phyloP scores from a whole-genome alignment of 2,888 invertebrate species.

The Drosophila monieri region DNA sequence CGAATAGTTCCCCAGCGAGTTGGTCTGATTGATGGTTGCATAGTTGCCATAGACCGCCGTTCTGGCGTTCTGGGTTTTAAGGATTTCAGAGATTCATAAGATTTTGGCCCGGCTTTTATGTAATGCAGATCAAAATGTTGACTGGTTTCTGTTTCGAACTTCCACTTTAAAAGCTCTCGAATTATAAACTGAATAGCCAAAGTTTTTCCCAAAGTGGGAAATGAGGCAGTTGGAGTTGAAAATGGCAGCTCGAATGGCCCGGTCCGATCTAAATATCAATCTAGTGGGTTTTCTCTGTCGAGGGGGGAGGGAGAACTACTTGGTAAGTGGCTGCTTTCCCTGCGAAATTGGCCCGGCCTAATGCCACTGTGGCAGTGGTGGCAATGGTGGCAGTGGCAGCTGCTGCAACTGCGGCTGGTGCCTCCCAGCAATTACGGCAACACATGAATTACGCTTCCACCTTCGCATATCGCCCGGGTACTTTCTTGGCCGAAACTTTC shows the following conservation, averaged over 20 bases:
- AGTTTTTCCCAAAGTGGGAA: not conserved
- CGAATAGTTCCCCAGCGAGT: constrained; percentile 61
- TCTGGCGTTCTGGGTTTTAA: constrained; percentile 7
- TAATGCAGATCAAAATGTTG: constrained; percentile 15
- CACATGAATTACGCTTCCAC: constrained; percentile 42
- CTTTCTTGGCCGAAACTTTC: constrained; percentile 60
- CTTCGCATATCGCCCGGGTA: constrained; percentile 25
- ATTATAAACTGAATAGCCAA: constrained; percentile 7
- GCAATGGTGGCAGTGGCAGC: constrained; percentile 5
- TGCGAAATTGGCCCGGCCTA: constrained; percentile 32
- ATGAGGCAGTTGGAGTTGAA: not conserved
- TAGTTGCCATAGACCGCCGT: constrained; percentile 26
- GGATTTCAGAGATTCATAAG: constrained; percentile 24
- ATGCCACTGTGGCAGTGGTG: constrained; percentile 14
- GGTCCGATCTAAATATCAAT: constrained; percentile 24
- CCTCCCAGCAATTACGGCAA: constrained; percentile 38
- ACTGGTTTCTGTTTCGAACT: not conserved
- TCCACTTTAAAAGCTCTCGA: not conserved
- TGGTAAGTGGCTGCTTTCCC: constrained; percentile 40
- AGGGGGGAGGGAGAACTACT: not conserved
- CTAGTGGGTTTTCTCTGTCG: constrained; percentile 4
- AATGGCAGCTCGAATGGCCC: constrained; percentile 10
- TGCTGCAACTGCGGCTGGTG: constrained; percentile 12
- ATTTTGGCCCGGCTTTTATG: constrained; percentile 1
- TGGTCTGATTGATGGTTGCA: constrained; percentile 68